Evolutionary conservation across 2,113 vertebrate species (phyloP).

Genomic region (Halichoeres trimaculatus): DNA sequence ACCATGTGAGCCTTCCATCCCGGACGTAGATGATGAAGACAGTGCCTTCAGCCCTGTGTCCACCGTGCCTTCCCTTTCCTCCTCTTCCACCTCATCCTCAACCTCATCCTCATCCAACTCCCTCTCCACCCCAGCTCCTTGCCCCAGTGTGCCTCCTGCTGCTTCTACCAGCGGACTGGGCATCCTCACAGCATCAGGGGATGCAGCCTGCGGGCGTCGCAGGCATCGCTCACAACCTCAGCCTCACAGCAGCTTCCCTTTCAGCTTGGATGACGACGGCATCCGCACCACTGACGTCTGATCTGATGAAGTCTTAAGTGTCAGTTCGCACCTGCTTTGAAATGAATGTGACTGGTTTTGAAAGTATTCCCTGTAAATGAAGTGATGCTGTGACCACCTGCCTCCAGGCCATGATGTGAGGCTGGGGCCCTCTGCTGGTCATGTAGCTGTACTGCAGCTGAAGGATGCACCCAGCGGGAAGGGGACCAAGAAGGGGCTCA

Average conservation of each 20-base stretch:
- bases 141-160: slow-evolving; percentile 10
- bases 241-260: slow-evolving; percentile 74
- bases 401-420: slow-evolving; percentile 25
- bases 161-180: slow-evolving; percentile 50
- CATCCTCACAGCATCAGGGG: slow-evolving; percentile 55
- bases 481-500: slow-evolving; percentile 36
- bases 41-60: slow-evolving; percentile 72
- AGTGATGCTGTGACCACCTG: slow-evolving; percentile 55
- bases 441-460: slow-evolving; percentile 35
- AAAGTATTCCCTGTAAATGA: slow-evolving; percentile 58
- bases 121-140: slow-evolving; percentile 54
- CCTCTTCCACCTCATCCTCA: slow-evolving; percentile 77
- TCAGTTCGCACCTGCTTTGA: slow-evolving; percentile 57
- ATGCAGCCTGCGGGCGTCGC: slow-evolving; percentile 67
- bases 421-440: slow-evolving; percentile 57
- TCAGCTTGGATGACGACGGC: slow-evolving; percentile 76
- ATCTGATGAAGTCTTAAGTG: slow-evolving; percentile 3
- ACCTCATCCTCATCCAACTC: slow-evolving; percentile 81
- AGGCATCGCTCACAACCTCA: slow-evolving; percentile 84
- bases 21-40: slow-evolving; percentile 66
- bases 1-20: slow-evolving; percentile 37
- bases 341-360: slow-evolving; percentile 66
- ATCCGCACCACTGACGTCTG: slow-evolving; percentile 86
- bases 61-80: slow-evolving; percentile 73
- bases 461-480: slow-evolving; percentile 35